Evolutionary conservation across 1,140 invertebrate genomes (phyloP).

Genomic region (Camponotus vicinus): DNA sequence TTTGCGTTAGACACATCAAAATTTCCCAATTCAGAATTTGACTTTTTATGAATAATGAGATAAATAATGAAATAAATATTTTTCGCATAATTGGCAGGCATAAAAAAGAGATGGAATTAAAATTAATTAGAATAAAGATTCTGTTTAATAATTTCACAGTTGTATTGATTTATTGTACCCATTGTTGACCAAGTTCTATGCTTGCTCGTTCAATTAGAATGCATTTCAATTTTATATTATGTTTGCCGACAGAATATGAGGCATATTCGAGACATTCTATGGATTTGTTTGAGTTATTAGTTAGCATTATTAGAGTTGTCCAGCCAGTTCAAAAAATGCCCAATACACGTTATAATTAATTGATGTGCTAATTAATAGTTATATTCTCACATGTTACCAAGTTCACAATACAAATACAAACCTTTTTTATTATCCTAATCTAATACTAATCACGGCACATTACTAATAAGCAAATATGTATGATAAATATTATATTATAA

Average conservation of each 20-base stretch:
- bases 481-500: neutral
- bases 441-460: neutral
- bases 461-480: neutral
- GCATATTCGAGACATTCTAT: neutral
- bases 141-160: neutral
- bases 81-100: neutral
- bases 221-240: neutral
- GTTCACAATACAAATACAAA: neutral
- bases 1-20: neutral
- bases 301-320: conserved; percentile 49
- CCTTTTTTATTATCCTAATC: neutral
- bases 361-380: conserved; percentile 48
- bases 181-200: neutral
- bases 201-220: conserved; percentile 59
- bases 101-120: no score
- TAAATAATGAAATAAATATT: no score
- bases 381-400: conserved; percentile 18
- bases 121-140: no score
- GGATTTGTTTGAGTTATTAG: conserved; percentile 65
- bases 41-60: neutral
- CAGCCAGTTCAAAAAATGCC: neutral
- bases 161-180: neutral
- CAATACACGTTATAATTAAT: conserved; percentile 1
- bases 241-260: conserved; percentile 9
- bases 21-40: neutral